Base-by-base conservation (phyloP, 2,888 invertebrate species). In the Protula sp. region DNA sequence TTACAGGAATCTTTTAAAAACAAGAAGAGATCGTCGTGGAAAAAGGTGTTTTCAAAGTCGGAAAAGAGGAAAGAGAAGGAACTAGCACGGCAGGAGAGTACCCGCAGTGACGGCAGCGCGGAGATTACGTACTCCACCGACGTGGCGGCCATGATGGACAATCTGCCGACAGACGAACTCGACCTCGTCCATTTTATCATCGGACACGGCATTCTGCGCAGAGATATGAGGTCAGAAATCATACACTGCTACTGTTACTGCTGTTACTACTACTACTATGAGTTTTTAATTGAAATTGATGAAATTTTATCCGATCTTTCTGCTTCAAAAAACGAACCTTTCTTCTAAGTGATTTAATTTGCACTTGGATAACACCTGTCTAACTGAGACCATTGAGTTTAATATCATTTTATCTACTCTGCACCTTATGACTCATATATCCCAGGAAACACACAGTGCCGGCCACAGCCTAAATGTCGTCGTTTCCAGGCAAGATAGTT, bases 171-270 rank as follows among this genome's bases (percentile, higher is more conserved):
- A 30, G 28, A 54, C 26, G 66, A 67, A 1, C 38, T 64, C 38
- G 68, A 67, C 47, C 52, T 67, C 4, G 53, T 67, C 14, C 70
- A 70, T 58, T 69, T 63, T 52, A 63, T 70, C 30, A 61, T 67
- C 9, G 66, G 67, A 24, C 65, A 69, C 48, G 70, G 67, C 52
- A 69, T 70, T 29, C 57, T 70, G 22, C 55, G 63, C 29, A 62
- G 51, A 51, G 64, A 66, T n/a, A 51, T 70, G 22, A 67, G 68
- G 68, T 67, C 24, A 22, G 31, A 22, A 4, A 22, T 22, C 4
- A 22, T 59, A 26, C 22, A 22, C 19, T 1, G 19, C 19, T 9
- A 30, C 19, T 58, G n/a, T 5, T 28, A 3, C 1, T 59, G 4
- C 3, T n/a, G 9, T n/a, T 58, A 4, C 53, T 53, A 14, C n/a